A percentile compares a stretch with the other conserved stretches of the same genome.
Evolutionary conservation across 2,797 vertebrate species (phyloP).

Genomic region (Thripadectes ignobilis): DNA sequence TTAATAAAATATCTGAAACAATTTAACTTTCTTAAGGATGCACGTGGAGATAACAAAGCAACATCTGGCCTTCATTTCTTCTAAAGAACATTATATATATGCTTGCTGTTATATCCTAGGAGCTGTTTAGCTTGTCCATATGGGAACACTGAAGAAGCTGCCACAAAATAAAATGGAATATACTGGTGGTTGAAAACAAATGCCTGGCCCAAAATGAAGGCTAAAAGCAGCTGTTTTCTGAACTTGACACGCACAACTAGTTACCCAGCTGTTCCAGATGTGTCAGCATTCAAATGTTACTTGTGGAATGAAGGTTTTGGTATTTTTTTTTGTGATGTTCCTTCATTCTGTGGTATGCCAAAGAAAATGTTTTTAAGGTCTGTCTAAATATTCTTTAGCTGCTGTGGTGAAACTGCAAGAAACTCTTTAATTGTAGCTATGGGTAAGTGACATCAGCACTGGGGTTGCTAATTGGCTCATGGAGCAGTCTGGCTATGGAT

Average conservation of each 20-base stretch:
- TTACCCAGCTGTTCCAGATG: conserved; percentile 51
- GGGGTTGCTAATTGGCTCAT: not conserved
- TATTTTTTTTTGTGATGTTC: not conserved
- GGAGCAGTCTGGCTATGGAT: not conserved
- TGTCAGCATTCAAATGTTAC: not conserved
- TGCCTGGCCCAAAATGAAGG: conserved; percentile 9
- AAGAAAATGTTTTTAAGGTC: not conserved
- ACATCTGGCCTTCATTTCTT: conserved; percentile 47
- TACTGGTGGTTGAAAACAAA: conserved; percentile 7
- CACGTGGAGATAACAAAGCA: not conserved
- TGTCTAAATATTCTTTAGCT: not conserved
- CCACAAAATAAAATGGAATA: conserved; percentile 17
- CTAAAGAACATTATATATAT: not conserved
- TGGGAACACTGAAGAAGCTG: conserved; percentile 50
- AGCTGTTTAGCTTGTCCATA: conserved; percentile 13
- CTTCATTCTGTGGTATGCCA: not conserved
- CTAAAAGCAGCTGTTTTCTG: conserved; percentile 41
- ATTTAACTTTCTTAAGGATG: not conserved
- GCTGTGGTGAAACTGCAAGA: not conserved
- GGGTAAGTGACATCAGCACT: not conserved
- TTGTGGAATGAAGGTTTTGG: not conserved
- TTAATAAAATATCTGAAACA: not conserved
- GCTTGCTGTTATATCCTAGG: not conserved
- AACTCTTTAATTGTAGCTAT: not conserved
- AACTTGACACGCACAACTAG: conserved; percentile 16